Base-by-base conservation (phyloP, 2,888 invertebrate species). In the Thereva unica region DNA sequence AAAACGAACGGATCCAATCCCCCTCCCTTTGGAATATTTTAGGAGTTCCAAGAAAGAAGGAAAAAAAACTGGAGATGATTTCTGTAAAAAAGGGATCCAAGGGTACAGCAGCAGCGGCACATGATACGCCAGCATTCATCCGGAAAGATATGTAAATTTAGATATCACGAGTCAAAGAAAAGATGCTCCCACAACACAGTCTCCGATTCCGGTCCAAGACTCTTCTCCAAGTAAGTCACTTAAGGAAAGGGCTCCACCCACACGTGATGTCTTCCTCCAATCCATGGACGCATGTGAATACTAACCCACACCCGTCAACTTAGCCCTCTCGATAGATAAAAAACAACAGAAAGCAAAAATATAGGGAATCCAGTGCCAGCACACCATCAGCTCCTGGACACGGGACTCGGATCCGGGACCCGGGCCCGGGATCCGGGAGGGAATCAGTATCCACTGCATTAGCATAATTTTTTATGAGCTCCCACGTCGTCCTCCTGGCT, bases 251-350 rank as follows among this genome's bases (percentile, higher is more conserved):
- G 61, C 68, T 68, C 68, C 68, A 66, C 68, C 68, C 68, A 68
- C 54, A 68, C 65, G 52, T 61, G 65, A 68, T 55, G 68, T 68
- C 68, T 68, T 68, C 61, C 65, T 68, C 68, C 68, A 68, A 66
- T 68, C 65, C 68, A 68, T 54, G 65, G 61, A 61, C 54, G 61
- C 50, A 35, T 64, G 44, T 45, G 41, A 41, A 41, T 41, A 41
- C 23, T 50, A 65, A 59, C 42, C 45, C 65, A 52, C 42, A 38
- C 55, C 45, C 45, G 38, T 9, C 34, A 7, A 9, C 5, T 9
- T 8, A 8, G 52, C 50, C 23, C 8, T 41, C 52, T 61, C 52
- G 50, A n/a, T 63, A 40, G 23, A 63, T 41, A 63, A 63, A n/a
- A 10, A 49, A 7, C 10, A 6, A 9, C 5, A n/a, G 45, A 44